Percentiles rank a stretch among this genome's conserved stretches.
phyloP scores from a whole-genome alignment of 2,888 invertebrate genomes.

The Eumacrocentrus americanus region DNA sequence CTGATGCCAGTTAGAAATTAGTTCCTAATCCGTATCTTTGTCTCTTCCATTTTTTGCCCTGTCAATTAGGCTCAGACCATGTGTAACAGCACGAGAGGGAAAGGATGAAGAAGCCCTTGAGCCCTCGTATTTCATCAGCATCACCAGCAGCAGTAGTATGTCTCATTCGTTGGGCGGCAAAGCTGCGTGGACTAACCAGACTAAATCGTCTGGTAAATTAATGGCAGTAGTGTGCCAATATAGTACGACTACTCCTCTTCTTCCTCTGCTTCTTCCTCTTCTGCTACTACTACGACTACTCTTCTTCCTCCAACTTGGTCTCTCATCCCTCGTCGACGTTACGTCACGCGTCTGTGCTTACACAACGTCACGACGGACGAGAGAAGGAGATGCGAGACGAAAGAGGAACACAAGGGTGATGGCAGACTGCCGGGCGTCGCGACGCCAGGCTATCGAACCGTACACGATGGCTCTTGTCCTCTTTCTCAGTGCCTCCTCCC shows the following conservation, averaged over 20 bases:
- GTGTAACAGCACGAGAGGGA: background rate
- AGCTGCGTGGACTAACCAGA: conserved; percentile 33
- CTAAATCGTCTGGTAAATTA: conserved; percentile 41
- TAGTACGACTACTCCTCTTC: background rate
- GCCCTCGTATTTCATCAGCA: conserved; percentile 8
- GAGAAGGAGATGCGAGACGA: conserved; percentile 22
- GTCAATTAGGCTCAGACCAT: background rate
- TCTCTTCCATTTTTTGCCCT: background rate
- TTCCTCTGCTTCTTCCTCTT: background rate
- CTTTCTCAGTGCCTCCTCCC: conserved; percentile 23
- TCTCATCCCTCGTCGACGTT: conserved; percentile 4
- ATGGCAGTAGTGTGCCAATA: conserved; percentile 24
- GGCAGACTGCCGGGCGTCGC: conserved; percentile 59
- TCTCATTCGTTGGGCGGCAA: conserved; percentile 30
- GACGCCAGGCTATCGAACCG: conserved; percentile 54
- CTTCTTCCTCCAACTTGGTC: conserved; percentile 1
- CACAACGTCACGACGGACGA: conserved; percentile 25
- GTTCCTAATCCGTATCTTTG: background rate
- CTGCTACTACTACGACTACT: background rate
- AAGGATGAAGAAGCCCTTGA: background rate
- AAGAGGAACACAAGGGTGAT: conserved; percentile 41
- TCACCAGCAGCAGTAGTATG: conserved; percentile 26
- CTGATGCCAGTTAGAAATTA: background rate
- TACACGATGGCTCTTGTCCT: conserved; percentile 45
- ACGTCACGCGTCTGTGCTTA: conserved; percentile 34